Evolutionary conservation across 2,888 invertebrate genomes (phyloP).

Genomic region (Phyllotreta striolata): DNA sequence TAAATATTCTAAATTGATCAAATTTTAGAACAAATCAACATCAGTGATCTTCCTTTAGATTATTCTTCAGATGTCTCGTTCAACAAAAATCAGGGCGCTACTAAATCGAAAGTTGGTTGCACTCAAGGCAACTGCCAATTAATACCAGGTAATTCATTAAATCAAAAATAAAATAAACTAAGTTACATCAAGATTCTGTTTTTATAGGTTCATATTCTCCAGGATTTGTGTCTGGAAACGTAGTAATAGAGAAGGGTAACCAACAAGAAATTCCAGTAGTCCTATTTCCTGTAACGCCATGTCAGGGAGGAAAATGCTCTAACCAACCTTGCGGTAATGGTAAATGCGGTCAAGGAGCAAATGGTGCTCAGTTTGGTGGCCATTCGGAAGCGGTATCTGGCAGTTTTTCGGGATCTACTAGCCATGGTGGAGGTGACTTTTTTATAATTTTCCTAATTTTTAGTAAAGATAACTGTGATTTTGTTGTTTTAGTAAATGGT

Average conservation of each 20-base stretch:
- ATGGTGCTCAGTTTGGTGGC: constrained; percentile 15
- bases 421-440: constrained; percentile 18
- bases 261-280: constrained; percentile 21
- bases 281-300: constrained; percentile 9
- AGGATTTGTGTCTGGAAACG: constrained; percentile 34
- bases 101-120: not conserved
- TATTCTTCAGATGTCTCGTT: constrained; percentile 3
- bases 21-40: not conserved
- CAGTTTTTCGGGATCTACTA: constrained; percentile 16
- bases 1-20: not conserved
- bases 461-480: constrained; percentile 1
- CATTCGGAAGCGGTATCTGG: constrained; percentile 21
- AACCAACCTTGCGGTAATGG: constrained; percentile 16
- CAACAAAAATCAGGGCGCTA: not conserved
- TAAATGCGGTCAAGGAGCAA: constrained; percentile 16
- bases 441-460: not conserved
- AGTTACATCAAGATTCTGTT: not conserved
- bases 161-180: not conserved
- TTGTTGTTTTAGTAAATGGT: constrained; percentile 21
- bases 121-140: not conserved
- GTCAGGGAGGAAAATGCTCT: constrained; percentile 9
- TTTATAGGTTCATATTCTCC: constrained; percentile 1
- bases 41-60: constrained; percentile 18
- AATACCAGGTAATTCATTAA: constrained; percentile 13
- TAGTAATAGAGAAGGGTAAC: constrained; percentile 37